Conservation (phyloP, 1,140 invertebrate genomes). For the Acromyrmex echinatior region DNA sequence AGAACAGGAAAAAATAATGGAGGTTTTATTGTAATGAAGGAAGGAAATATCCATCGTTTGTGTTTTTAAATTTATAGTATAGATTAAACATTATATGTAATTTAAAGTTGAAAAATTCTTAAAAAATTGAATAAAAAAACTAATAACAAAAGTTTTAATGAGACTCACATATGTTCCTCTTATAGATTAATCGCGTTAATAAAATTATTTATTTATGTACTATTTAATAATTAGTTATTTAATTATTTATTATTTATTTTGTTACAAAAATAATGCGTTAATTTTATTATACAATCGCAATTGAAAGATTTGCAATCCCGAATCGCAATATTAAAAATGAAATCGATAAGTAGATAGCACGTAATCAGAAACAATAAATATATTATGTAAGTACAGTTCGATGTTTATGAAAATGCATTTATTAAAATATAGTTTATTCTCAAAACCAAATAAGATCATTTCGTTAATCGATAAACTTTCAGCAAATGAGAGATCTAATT, state of each 20-base stretch:
- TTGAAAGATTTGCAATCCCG: background rate
- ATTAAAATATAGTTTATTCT: background rate
- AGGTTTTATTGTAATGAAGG: background rate
- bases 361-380: background rate
- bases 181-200: background rate
- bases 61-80: too few species aligned
- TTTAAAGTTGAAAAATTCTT: too few species aligned
- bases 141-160: too few species aligned
- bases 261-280: background rate
- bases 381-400: too few species aligned
- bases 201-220: background rate
- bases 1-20: background rate
- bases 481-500: slow-evolving; percentile 12
- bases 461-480: background rate
- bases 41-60: background rate
- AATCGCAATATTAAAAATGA: background rate
- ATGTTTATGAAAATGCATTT: background rate
- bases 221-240: too few species aligned
- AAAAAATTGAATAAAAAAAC: too few species aligned
- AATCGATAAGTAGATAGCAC: background rate
- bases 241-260: background rate
- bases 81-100: too few species aligned
- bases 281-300: background rate
- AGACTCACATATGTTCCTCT: too few species aligned
- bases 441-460: background rate